Conservation (phyloP, 2,888 invertebrate genomes). For the Sceliomorpha sp. region DNA sequence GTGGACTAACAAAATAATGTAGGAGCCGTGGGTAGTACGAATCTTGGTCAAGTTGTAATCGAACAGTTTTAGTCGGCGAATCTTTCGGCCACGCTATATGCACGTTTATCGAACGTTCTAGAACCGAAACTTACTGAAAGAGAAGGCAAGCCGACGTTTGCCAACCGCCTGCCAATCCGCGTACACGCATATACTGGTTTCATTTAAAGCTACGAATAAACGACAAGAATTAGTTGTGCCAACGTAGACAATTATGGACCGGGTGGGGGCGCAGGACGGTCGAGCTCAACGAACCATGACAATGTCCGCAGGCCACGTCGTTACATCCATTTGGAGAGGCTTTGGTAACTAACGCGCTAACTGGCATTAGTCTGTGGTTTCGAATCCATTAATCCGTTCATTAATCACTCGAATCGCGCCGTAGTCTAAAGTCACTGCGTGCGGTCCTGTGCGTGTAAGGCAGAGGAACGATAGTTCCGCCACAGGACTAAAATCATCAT, state of each 20-base stretch:
- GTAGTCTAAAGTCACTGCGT: conserved; percentile 50
- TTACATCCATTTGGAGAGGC: conserved; percentile 54
- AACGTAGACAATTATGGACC: conserved; percentile 45
- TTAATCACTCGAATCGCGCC: conserved; percentile 64
- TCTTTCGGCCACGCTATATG: too few species aligned
- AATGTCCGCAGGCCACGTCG: conserved; percentile 53
- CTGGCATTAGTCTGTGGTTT: conserved; percentile 70
- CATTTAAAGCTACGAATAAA: conserved; percentile 39
- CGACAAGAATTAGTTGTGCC: conserved; percentile 43
- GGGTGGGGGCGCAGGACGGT: conserved; percentile 18
- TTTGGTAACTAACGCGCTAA: conserved; percentile 62
- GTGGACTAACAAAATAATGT: too few species aligned
- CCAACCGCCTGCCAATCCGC: neutral
- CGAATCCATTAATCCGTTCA: conserved; percentile 72
- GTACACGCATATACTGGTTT: conserved; percentile 14
- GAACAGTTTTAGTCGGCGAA: too few species aligned
- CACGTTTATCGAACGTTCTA: too few species aligned
- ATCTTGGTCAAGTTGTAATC: too few species aligned
- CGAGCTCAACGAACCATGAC: conserved; percentile 54
- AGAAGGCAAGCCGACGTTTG: too few species aligned
- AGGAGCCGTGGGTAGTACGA: too few species aligned
- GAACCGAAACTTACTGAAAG: too few species aligned
- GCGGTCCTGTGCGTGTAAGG: conserved; percentile 43
- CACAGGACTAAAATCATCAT: conserved; percentile 24
- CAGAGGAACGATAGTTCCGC: conserved; percentile 48